Percentiles rank a stretch among this genome's conserved stretches.
Evolutionary conservation across 2,888 invertebrate genomes (phyloP).

Genomic region (Labia minor): DNA sequence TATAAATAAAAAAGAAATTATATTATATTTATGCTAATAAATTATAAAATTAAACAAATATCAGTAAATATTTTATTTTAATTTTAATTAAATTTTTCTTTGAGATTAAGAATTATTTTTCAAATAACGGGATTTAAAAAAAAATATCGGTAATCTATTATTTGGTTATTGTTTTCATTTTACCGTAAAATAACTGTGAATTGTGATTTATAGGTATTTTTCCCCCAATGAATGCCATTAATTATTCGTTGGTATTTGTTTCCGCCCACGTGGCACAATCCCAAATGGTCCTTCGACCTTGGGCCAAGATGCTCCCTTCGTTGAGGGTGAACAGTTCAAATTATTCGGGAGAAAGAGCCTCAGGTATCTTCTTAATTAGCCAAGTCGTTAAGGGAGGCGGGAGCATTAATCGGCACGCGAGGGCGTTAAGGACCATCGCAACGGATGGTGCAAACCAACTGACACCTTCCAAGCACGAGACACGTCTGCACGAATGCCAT

Average conservation of each 20-base stretch:
- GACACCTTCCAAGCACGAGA: not conserved
- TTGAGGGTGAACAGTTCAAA: not conserved
- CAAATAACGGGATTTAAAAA: too few relatives aligned
- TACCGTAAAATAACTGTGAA: too few relatives aligned
- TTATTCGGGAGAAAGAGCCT: not conserved
- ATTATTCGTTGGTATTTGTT: not conserved
- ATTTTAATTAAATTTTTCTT: too few relatives aligned
- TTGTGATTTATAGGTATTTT: too few relatives aligned
- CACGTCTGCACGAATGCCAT: not conserved
- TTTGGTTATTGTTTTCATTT: too few relatives aligned
- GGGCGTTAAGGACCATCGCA: not conserved
- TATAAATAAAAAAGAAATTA: too few relatives aligned
- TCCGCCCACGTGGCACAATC: not conserved
- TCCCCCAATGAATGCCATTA: too few relatives aligned
- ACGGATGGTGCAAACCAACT: not conserved
- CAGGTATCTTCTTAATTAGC: conserved; percentile 13
- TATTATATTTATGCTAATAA: too few relatives aligned
- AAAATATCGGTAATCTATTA: too few relatives aligned
- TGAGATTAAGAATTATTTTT: too few relatives aligned
- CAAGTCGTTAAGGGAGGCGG: conserved; percentile 5
- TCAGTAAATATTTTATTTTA: too few relatives aligned
- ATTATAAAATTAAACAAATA: too few relatives aligned
- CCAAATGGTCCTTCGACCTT: not conserved
- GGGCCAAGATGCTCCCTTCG: not conserved
- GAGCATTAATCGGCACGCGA: not conserved